These are phyloP conservation scores for Lysiphlebus fabarum DNA, from an alignment of 1,140 invertebrate genomes.

Conservation along the genomic window DNA sequence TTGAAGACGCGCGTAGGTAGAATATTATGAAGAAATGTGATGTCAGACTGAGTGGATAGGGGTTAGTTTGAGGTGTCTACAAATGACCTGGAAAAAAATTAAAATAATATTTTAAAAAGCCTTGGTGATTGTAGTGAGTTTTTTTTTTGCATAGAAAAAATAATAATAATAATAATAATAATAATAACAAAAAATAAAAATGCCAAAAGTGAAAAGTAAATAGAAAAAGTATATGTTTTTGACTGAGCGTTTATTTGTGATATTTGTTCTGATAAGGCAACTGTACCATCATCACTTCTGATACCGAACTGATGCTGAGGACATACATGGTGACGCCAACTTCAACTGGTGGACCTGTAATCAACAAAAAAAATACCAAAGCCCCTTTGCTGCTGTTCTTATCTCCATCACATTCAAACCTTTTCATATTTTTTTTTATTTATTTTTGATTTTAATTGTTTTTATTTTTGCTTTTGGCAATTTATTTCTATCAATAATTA, in stretches of 20 bases:
- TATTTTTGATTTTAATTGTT: background rate
- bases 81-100: conserved; percentile 12
- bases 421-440: conserved; percentile 5
- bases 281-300: conserved; percentile 96
- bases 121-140: background rate
- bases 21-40: conserved; percentile 9
- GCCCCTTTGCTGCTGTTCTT: conserved; percentile 46
- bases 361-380: conserved; percentile 56
- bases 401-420: conserved; percentile 23
- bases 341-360: conserved; percentile 92
- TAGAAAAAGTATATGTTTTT: too few relatives aligned
- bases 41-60: conserved; percentile 15
- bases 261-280: conserved; percentile 18
- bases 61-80: conserved; percentile 10
- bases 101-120: too few relatives aligned
- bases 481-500: background rate
- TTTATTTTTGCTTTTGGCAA: background rate
- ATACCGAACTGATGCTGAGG: conserved; percentile 96
- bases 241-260: conserved; percentile 15
- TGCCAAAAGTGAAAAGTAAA: conserved; percentile 4
- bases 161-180: too few relatives aligned
- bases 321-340: conserved; percentile 97
- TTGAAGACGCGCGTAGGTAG: conserved; percentile 2
- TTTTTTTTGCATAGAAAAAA: background rate
- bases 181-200: conserved; percentile 1